Evolutionary conservation across 2,113 vertebrate genomes (phyloP), one percentile per base, ranked within the genome.

Genomic region (Corythornis cristatus): DNA sequence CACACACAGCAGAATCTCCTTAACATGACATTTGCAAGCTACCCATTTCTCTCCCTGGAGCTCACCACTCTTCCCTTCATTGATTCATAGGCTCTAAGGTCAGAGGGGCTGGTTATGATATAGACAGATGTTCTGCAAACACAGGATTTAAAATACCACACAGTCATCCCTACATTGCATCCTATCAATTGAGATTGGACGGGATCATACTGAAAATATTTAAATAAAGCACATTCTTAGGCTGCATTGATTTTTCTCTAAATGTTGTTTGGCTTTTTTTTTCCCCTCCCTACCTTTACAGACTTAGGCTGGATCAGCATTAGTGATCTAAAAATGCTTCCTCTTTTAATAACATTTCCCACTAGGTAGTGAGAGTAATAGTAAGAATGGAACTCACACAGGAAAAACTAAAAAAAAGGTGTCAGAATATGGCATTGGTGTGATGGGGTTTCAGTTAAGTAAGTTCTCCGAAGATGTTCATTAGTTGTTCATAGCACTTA

Each of bases 1-100:
- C 51, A 50, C 58, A n/a, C 66, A 2, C 71, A 92, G 94, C 89
- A 94, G 65, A 95, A 89, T 83, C 64, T 71, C 58, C 78, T 83
- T 77, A 83, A 42, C 75, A 60, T 79, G 67, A 29, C n/a, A 56
- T 71, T 95, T 90, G 37, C 56, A 71, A 72, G 64, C 37, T 74
- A 60, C 72, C 51, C 25, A 29, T 50, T 35, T 79, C 78, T 80
- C 74, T 90, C 46, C 29, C 48, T 70, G 56, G 40, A 85, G 51
- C 33, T 91, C 67, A 61, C 57, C 16, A 45, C 56, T 87, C 66
- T 62, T 91, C 26, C 25, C 42, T 18, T 71, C 43, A 4, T 67
- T 77, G 84, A 89, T 87, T 87, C 86, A 26, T 46, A 43, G 31
- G 23, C 53, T 86, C 9, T 56, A 77, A 67, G 56, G 86, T 70